Conservation (phyloP, 2,113 vertebrate species). For the Narcine bancroftii region DNA sequence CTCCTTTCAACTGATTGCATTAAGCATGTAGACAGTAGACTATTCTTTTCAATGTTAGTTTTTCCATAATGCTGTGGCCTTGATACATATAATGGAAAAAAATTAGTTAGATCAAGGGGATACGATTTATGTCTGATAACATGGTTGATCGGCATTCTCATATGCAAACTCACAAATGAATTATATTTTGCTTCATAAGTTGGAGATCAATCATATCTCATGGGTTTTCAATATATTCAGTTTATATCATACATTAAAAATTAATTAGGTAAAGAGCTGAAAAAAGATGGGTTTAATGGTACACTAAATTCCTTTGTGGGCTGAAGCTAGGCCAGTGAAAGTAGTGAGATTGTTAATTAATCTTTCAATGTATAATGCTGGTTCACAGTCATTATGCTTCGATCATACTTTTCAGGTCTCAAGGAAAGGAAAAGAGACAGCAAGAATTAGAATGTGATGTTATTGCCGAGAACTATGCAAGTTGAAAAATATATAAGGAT, state of each 20-base stretch:
- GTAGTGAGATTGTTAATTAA: background rate
- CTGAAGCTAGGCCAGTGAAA: background rate
- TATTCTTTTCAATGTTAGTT: background rate
- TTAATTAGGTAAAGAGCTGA: constrained; percentile 25
- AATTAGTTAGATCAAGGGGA: background rate
- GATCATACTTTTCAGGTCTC: background rate
- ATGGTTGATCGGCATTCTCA: background rate
- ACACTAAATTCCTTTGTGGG: constrained; percentile 20
- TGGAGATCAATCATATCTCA: background rate
- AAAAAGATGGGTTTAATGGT: constrained; percentile 23
- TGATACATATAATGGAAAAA: background rate
- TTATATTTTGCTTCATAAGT: background rate
- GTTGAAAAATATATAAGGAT: background rate
- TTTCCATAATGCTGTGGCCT: background rate
- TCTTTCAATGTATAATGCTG: background rate
- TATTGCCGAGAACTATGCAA: background rate
- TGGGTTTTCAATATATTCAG: constrained; percentile 1
- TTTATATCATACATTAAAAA: constrained; percentile 31
- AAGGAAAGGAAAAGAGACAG: background rate
- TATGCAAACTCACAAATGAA: background rate
- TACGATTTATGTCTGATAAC: background rate
- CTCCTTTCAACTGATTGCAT: background rate
- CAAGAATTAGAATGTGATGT: background rate
- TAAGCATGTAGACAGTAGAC: background rate
- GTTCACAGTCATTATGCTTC: constrained; percentile 12